A percentile compares a stretch with the other conserved stretches of the same genome.
Evolutionary conservation across 2,113 vertebrate genomes (phyloP).

Genomic region (Murina feae): DNA sequence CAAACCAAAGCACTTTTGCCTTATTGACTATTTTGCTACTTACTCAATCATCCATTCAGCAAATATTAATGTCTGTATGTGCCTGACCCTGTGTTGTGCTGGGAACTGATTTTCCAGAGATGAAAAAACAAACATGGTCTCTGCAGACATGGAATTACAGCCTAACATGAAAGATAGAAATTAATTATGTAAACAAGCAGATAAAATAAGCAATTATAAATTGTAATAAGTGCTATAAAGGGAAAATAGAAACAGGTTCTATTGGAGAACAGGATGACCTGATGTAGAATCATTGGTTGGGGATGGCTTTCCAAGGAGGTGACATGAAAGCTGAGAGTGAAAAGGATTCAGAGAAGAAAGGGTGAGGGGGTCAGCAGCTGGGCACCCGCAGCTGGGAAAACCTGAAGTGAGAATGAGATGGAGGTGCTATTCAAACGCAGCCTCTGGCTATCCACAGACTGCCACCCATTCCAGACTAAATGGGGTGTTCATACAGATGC

Average conservation of each 20-base stretch:
- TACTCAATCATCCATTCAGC: not conserved
- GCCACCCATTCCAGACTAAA: not conserved
- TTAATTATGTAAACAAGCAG: constrained; percentile 18
- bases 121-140: not conserved
- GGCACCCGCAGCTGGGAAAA: not conserved
- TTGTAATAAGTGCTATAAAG: not conserved
- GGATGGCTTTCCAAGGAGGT: not conserved
- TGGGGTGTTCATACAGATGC: not conserved
- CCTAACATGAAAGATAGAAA: not conserved
- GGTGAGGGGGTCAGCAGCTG: not conserved
- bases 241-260: not conserved
- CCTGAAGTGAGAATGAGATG: not conserved
- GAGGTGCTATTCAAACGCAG: not conserved
- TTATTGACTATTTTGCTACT: not conserved
- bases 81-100: not conserved
- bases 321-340: not conserved
- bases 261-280: not conserved
- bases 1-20: not conserved
- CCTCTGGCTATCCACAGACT: not conserved
- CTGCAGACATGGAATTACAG: not conserved
- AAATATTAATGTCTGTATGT: not conserved
- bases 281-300: not conserved
- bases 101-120: not conserved
- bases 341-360: not conserved
- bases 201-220: constrained; percentile 33